Conservation (phyloP, 2,113 vertebrate species). For the Calonectris borealis region DNA sequence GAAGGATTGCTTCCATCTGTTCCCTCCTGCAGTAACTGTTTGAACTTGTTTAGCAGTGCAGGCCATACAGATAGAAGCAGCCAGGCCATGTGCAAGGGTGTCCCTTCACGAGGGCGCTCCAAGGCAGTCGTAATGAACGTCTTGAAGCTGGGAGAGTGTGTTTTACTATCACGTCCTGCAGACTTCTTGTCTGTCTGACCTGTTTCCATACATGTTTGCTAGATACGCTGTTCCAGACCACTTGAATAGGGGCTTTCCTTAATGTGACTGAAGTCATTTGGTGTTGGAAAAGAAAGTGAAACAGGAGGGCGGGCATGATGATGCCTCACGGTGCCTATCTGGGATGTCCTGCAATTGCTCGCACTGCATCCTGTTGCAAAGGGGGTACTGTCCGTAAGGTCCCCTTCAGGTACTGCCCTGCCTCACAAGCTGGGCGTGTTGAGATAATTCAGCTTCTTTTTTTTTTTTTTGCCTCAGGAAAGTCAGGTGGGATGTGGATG, state of each 20-base stretch:
- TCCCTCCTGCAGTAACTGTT: neutral
- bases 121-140: neutral
- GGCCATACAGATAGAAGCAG: neutral
- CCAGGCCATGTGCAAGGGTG: neutral
- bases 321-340: neutral
- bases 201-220: fast-evolving
- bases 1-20: neutral
- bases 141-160: neutral
- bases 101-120: fast-evolving
- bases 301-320: neutral
- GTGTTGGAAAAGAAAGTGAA: neutral
- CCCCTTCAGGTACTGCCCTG: neutral
- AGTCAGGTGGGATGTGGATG: neutral
- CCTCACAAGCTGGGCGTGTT: neutral
- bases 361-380: neutral
- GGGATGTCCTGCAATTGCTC: neutral
- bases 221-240: neutral
- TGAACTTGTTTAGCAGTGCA: neutral
- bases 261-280: neutral
- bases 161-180: fast-evolving
- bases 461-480: neutral
- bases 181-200: neutral
- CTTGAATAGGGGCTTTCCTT: neutral
- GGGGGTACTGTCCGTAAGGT: neutral
- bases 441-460: neutral